Base-by-base conservation (phyloP, 1,140 invertebrate genomes). In the Vanessa atalanta region DNA sequence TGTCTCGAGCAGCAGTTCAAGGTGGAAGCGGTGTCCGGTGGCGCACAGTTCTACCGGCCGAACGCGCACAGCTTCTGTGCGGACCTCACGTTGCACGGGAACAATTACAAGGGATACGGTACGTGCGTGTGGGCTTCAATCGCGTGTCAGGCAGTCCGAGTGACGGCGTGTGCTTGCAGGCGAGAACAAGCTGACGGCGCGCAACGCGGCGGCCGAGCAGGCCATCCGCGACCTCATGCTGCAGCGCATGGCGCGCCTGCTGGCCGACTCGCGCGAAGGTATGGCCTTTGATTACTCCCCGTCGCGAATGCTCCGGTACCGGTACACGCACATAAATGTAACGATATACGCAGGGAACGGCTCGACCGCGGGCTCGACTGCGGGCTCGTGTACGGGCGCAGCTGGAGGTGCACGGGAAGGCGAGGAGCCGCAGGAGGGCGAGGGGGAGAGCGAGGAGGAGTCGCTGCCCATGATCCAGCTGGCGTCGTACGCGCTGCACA, bases 401-500 rank as follows among this genome's bases (percentile, higher is more conserved):
- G 37, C 0, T 1, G 9, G 7, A 11, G 37, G 37, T 5, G 37
- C 37, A 1, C 77, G 37, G 26, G 50, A 15, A 7, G 50, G 60
- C 7, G 57, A 12, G 0, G 60, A 48, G 50, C 66, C 15, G 12
- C 51, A 37, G 3, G 72, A 61, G 37, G 43, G 31, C 5, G 57
- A 67, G 55, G 65, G 55, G 47, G 51, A 55, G 43, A 70, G 75
- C 23, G 73, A 71, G 53, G 86, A 85, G 61, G 94, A 95, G 67
- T 65, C 84, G 23, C 93, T 96, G 72, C 96, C 96, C 1, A 96
- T 96, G 96, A 94, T 96, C 73, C 96, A 96, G 84, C 90, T 96
- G 76, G 95, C 95, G 3, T 96, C 95, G 67, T 97, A 95, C 91
- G 96, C 96, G 77, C 92, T 97, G 12, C 95, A 96, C 85, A 96